phyloP scores from a whole-genome alignment of 2,797 vertebrate genomes.

The Scarus forsteni region DNA sequence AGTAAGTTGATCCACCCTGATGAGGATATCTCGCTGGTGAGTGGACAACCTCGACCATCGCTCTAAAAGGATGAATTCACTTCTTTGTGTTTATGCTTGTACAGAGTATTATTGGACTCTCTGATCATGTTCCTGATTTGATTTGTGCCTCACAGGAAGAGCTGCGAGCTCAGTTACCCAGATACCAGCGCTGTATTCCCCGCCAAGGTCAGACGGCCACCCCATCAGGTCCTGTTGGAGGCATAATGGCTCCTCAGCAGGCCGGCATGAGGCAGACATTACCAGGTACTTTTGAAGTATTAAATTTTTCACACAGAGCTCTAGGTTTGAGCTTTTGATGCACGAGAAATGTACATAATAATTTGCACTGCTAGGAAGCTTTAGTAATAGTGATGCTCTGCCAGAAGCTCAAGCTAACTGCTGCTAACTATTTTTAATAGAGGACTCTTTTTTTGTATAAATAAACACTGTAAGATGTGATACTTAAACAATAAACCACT shows the following conservation, averaged over 20 bases:
- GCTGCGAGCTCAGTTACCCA: conserved; percentile 91
- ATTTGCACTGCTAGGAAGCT: no score
- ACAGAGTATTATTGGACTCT: background rate
- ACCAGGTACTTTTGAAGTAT: conserved; percentile 83
- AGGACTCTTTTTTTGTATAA: no score
- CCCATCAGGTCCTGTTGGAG: conserved; percentile 85
- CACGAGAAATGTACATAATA: background rate
- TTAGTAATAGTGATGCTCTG: no score
- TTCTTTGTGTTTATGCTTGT: background rate
- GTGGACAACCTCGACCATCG: conserved; percentile 75
- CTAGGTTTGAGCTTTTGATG: no score
- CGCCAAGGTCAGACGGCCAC: conserved; percentile 86
- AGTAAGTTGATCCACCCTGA: conserved; percentile 99
- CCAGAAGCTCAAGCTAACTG: no score
- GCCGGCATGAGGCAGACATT: conserved; percentile 91
- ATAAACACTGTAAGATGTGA: no score
- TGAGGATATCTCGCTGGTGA: conserved; percentile 99
- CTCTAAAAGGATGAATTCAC: conserved; percentile 45
- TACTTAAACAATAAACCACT: no score
- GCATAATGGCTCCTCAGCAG: conserved; percentile 91
- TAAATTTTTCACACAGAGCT: no score
- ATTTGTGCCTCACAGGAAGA: conserved; percentile 86
- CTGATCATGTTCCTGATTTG: conserved; percentile 12
- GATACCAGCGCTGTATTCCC: conserved; percentile 90
- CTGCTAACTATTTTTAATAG: no score